Percentiles rank a stretch among this genome's conserved stretches.
These are phyloP conservation scores for Anomalospiza imberbis DNA, from an alignment of 2,797 vertebrate species.

Conservation along the genomic window DNA sequence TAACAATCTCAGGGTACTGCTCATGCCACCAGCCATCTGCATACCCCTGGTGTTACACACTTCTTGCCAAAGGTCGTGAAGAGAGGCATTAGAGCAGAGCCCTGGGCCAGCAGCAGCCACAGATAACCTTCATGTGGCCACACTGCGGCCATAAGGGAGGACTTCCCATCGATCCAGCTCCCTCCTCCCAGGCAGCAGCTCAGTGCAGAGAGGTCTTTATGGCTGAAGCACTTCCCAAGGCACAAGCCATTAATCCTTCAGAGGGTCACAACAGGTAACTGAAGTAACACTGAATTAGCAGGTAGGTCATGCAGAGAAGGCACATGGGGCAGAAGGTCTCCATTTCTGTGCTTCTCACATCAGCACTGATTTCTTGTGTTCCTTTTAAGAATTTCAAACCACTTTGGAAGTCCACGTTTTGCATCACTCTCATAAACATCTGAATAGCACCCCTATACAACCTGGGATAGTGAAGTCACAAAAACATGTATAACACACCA, in stretches of 20 bases:
- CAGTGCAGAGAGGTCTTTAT: neutral
- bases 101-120: neutral
- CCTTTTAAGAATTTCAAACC: neutral
- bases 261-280: neutral
- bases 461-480: neutral
- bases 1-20: rapidly evolving
- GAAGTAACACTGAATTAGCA: neutral
- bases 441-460: rapidly evolving
- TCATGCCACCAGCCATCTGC: neutral
- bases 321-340: neutral
- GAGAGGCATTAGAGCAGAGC: neutral
- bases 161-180: neutral
- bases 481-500: neutral
- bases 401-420: neutral
- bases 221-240: neutral
- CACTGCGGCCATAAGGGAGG: neutral
- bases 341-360: neutral
- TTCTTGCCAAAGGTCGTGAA: neutral
- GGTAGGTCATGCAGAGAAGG: neutral
- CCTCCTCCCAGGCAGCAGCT: neutral
- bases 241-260: neutral
- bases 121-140: neutral
- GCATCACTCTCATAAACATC: neutral
- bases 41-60: neutral
- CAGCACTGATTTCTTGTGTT: neutral